Percentiles rank a stretch among this genome's conserved stretches.
Conservation (phyloP, 2,888 invertebrate species). For the Pandemis corylana region DNA sequence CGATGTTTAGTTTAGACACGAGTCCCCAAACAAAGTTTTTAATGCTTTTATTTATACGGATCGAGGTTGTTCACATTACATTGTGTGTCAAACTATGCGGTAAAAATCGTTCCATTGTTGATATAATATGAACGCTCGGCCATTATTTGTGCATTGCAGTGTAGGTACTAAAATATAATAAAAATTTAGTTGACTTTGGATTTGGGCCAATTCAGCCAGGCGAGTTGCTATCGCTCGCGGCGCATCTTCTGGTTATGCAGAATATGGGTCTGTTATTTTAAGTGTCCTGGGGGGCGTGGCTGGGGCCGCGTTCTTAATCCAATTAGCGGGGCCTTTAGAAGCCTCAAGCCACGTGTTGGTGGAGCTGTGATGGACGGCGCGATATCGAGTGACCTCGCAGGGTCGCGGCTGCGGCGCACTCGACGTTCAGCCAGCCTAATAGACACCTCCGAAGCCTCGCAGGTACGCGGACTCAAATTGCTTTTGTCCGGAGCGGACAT, state of each 20-base stretch:
- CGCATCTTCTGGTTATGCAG: slow-evolving; percentile 48
- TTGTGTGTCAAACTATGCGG: slow-evolving; percentile 52
- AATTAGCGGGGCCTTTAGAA: slow-evolving; percentile 40
- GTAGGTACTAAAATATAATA: slow-evolving; percentile 36
- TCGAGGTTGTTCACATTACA: slow-evolving; percentile 58
- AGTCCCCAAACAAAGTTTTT: slow-evolving; percentile 61
- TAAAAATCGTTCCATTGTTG: slow-evolving; percentile 47
- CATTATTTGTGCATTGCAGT: slow-evolving; percentile 34
- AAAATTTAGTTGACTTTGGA: slow-evolving; percentile 75
- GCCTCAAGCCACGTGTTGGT: slow-evolving; percentile 54
- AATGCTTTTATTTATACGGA: slow-evolving; percentile 61
- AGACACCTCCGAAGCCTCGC: slow-evolving; percentile 79
- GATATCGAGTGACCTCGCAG: slow-evolving; percentile 71
- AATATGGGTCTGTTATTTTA: slow-evolving; percentile 57
- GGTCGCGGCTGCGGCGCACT: slow-evolving; percentile 58
- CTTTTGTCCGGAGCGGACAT: slow-evolving; percentile 80
- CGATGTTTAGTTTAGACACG: slow-evolving; percentile 53
- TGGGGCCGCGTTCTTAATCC: slow-evolving; percentile 23
- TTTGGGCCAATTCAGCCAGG: slow-evolving; percentile 76
- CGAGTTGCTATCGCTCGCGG: slow-evolving; percentile 58
- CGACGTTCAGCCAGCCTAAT: slow-evolving; percentile 68
- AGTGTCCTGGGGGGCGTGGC: slow-evolving; percentile 24
- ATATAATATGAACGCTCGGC: slow-evolving; percentile 45
- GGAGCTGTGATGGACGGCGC: slow-evolving; percentile 63
- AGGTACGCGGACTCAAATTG: slow-evolving; percentile 83